Evolutionary conservation across 1,140 invertebrate species (phyloP), one percentile per base, ranked within the genome.

Genomic region (Orussus abietinus): DNA sequence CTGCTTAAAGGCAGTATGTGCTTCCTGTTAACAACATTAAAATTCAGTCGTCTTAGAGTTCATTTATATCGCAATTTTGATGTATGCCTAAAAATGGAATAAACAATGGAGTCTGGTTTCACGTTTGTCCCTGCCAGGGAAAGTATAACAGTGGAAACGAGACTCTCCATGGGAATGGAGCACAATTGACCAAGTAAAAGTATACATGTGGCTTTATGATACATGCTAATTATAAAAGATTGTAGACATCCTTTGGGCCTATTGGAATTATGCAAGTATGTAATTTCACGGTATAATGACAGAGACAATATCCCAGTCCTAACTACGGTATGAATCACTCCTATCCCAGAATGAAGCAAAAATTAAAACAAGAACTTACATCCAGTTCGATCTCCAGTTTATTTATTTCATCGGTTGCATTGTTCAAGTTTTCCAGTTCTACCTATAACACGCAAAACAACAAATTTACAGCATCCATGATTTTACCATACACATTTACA

Each of bases 351-450:
- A 25, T n/a, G n/a, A n/a, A n/a, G n/a, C n/a, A n/a, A n/a, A n/a
- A n/a, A n/a, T n/a, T n/a, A 36, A 14, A 49, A 17, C 30, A 28
- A 32, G 12, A 64, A 83, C 86, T 90, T 75, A 94, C 91, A 78
- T 95, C 92, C 42, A 97, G 76, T 70, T 96, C 92, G 57, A 92
- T 79, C 77, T 97, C 94, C 53, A 94, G 75, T 72, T 86, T 90
- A 68, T 96, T 97, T 62, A 97, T 96, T 65, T 95, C 88, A 72
- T 96, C 90, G 19, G 93, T 96, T 18, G 92, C 90, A 56, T 84
- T 89, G 69, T 97, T 97, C 45, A 97, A 72, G 62, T 90, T 91
- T 73, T 97, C 94, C 61, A 97, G 75, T 74, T 97, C 94, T 56
- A 93, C 81, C 88, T 96, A 79, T 47, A 82, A 73, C 21, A 39